These are phyloP conservation scores for Drosophila robusta DNA, from an alignment of 2,888 invertebrate species.

Conservation along the genomic window DNA sequence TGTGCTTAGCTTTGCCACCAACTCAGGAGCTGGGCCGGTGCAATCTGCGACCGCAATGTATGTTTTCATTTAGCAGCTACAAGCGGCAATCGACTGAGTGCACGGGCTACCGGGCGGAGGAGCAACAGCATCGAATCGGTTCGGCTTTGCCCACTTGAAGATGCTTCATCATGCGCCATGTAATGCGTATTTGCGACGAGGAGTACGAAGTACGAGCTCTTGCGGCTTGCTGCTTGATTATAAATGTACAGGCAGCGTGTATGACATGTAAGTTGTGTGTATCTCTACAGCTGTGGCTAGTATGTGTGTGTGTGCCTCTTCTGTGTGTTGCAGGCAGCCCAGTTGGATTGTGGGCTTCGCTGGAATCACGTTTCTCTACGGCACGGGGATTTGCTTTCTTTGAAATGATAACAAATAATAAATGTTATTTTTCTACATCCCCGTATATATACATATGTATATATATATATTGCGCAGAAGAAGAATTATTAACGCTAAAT, in stretches of 20 bases:
- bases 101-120: conserved; percentile 59
- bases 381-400: conserved; percentile 8
- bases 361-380: neutral
- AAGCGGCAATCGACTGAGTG: conserved; percentile 58
- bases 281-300: conserved; percentile 22
- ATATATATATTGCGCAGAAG: neutral
- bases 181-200: conserved; percentile 52
- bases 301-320: conserved; percentile 4
- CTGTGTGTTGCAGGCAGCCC: conserved; percentile 20
- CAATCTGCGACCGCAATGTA: conserved; percentile 70
- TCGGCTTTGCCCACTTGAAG: conserved; percentile 63
- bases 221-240: conserved; percentile 74
- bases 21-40: conserved; percentile 14
- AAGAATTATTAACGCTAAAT: neutral
- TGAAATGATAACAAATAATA: conserved; percentile 22
- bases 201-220: conserved; percentile 17
- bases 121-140: conserved; percentile 45
- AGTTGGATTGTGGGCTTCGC: conserved; percentile 26
- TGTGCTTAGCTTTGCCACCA: conserved; percentile 11
- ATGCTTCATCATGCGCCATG: conserved; percentile 74
- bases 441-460: neutral
- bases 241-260: conserved; percentile 71
- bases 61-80: conserved; percentile 79
- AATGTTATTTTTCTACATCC: neutral
- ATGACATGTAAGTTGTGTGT: conserved; percentile 70